phyloP scores from a whole-genome alignment of 2,113 vertebrate species.

The Uropsilus gracilis region DNA sequence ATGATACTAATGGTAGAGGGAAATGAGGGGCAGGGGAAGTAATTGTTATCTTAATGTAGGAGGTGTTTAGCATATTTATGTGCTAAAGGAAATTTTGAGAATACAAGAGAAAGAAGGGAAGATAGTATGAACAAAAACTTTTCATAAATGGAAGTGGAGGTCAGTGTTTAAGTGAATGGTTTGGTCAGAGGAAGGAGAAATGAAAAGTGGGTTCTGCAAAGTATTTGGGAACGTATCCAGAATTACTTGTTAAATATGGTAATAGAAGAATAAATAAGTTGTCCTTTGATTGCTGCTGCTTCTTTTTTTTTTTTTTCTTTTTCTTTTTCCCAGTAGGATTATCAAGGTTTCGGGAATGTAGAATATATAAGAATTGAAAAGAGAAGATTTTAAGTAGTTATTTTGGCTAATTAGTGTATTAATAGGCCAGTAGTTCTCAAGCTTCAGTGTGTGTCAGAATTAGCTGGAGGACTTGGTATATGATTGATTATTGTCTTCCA shows the following conservation, averaged over 20 bases:
- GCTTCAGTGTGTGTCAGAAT: background rate
- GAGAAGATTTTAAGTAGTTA: background rate
- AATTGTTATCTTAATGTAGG: conserved; percentile 26
- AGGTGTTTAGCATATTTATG: background rate
- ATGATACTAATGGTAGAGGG: background rate
- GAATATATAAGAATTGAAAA: background rate
- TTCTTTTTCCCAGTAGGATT: background rate
- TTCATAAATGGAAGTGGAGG: background rate
- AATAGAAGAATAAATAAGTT: background rate
- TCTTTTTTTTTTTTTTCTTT: too few species aligned
- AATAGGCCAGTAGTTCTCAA: background rate
- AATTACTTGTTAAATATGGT: background rate
- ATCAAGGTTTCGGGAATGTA: background rate
- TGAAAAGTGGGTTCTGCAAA: background rate
- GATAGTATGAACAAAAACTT: background rate
- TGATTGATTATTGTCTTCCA: background rate
- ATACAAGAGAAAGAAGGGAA: background rate
- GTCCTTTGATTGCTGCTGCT: background rate
- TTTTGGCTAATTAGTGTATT: background rate
- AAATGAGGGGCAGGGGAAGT: background rate
- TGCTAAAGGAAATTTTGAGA: background rate
- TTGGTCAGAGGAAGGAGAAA: background rate
- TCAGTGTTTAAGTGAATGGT: background rate
- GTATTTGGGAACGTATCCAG: background rate
- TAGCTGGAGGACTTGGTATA: background rate